Base-by-base conservation (phyloP, 2,888 invertebrate genomes). In the Cyrtodaria siliqua region DNA sequence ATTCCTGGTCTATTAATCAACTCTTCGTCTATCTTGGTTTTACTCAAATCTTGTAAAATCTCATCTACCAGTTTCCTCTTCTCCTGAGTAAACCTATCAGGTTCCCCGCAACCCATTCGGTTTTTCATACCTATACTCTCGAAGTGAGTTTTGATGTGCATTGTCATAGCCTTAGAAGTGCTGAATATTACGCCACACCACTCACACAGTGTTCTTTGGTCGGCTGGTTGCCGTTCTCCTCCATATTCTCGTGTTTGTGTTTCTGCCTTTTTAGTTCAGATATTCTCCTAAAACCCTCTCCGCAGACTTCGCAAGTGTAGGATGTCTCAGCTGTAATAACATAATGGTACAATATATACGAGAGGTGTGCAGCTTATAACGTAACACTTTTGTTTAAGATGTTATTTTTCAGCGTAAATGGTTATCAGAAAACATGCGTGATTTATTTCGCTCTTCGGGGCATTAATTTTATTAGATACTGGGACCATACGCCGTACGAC, bases 231-330 rank as follows among this genome's bases (percentile, higher is more conserved):
- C 18, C 26, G 9, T 29, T 1, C 18, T 42, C 26, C 2, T 56
- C 47, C 24, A 23, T 29, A 2, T 24, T n/a, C 38, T 44, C 33
- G 38, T 80, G 76, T 24, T 73, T 72, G 14, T 52, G 52, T 56
- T 57, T 73, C 33, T 80, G 80, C 18, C 76, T 60, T 8, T 80
- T 80, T n/a, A 80, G 40, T 42, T 80, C 80, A 3, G 80, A 80
- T 27, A 60, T 27, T 24, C 80, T 47, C 14, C 80, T 24, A 26
- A 80, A 73, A 24, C 80, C 80, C 50, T 80, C 76, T 1, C 80
- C 80, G 52, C 80, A 80, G 12, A 63, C 23, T 24, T 80, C 80
- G 56, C 80, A 80, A 0, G 73, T 73, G 56, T 74, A 76, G 14
- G 69, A 70, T 20, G 55, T 59, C 52, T 80, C 76, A n/a, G 76